A percentile compares a stretch with the other conserved stretches of the same genome.
Evolutionary conservation across 2,797 vertebrate species (phyloP).

Genomic region (Notamacropus eugenii): DNA sequence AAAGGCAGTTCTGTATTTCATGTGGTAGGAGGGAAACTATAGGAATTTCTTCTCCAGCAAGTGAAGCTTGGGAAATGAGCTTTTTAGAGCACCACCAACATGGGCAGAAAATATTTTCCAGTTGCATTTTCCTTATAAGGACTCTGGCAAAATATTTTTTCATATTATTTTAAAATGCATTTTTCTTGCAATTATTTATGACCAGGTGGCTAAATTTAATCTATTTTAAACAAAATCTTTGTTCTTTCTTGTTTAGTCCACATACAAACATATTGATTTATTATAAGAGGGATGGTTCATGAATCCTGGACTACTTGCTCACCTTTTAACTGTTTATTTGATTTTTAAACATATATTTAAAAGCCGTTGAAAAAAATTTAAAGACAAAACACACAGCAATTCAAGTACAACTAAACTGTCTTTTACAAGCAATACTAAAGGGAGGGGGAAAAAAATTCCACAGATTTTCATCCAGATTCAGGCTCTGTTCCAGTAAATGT

Average conservation of each 20-base stretch:
- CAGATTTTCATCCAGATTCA: neutral
- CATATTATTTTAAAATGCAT: neutral
- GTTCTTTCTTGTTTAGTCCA: neutral
- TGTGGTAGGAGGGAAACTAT: slow-evolving; percentile 44
- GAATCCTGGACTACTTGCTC: neutral
- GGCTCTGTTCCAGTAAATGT: slow-evolving; percentile 31
- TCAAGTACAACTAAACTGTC: neutral
- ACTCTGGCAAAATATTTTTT: slow-evolving; percentile 29
- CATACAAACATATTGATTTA: neutral
- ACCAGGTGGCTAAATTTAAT: slow-evolving; percentile 58
- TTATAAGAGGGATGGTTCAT: neutral
- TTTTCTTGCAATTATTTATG: slow-evolving; percentile 49
- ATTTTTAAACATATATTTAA: neutral
- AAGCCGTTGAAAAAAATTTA: neutral
- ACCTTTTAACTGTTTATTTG: neutral
- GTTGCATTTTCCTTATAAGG: slow-evolving; percentile 45
- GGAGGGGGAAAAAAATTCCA: slow-evolving; percentile 12
- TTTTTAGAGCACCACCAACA: slow-evolving; percentile 54
- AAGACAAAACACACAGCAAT: neutral
- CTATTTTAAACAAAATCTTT: slow-evolving; percentile 23
- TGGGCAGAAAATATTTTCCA: slow-evolving; percentile 48
- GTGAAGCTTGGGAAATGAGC: slow-evolving; percentile 63
- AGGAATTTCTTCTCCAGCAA: slow-evolving; percentile 61
- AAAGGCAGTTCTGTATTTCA: slow-evolving; percentile 43
- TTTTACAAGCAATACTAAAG: slow-evolving; percentile 52